Conservation (phyloP, 1,140 invertebrate genomes). For the Halesus radiatus region DNA sequence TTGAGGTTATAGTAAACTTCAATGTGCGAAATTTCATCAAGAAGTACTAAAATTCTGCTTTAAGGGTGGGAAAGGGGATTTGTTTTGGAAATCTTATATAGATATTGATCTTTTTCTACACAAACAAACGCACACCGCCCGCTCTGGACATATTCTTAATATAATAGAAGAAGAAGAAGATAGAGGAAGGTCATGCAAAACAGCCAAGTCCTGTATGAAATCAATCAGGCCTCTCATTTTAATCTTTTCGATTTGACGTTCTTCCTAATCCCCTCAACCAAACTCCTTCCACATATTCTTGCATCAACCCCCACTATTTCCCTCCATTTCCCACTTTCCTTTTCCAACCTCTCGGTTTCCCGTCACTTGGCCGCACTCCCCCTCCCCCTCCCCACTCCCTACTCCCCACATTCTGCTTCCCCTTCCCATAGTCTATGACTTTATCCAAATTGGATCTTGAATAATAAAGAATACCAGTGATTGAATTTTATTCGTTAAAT, state of each 20-base stretch:
- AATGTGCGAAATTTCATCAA: too few relatives aligned
- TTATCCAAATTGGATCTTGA: slow-evolving; percentile 74
- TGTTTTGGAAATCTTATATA: too few relatives aligned
- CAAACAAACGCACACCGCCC: too few relatives aligned
- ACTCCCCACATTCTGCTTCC: not conserved
- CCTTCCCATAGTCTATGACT: slow-evolving; percentile 55
- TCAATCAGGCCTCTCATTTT: slow-evolving; percentile 29
- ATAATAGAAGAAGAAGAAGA: too few relatives aligned
- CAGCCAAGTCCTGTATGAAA: slow-evolving; percentile 6
- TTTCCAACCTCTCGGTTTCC: too few relatives aligned
- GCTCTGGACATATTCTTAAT: too few relatives aligned
- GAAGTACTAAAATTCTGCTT: too few relatives aligned
- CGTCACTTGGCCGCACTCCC: too few relatives aligned
- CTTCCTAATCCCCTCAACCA: slow-evolving; percentile 3
- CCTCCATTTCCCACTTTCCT: not conserved
- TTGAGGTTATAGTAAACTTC: too few relatives aligned
- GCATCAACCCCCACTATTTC: not conserved
- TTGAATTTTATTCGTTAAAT: slow-evolving; percentile 74
- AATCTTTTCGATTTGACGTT: slow-evolving; percentile 35
- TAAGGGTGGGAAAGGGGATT: too few relatives aligned
- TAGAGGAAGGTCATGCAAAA: too few relatives aligned
- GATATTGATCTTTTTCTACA: too few relatives aligned
- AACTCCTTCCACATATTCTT: slow-evolving; percentile 8
- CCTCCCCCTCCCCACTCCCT: not conserved
- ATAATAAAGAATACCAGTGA: slow-evolving; percentile 73